A percentile compares a stretch with the other conserved stretches of the same genome.
Conservation (phyloP, 2,113 vertebrate genomes). For the Eptatretus burgeri region DNA sequence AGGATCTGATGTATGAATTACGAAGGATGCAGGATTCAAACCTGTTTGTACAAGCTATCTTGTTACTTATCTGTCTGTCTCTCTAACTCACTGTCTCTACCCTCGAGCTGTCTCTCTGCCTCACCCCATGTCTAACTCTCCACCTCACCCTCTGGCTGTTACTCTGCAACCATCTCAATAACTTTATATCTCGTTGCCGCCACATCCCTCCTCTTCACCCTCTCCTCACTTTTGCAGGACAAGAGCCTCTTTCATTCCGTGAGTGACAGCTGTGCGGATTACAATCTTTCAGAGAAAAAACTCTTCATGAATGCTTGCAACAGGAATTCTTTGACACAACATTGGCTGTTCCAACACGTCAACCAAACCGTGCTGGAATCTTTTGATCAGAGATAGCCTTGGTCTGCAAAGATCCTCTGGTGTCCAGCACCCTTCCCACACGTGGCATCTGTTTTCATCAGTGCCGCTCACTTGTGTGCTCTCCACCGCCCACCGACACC, state of each 20-base stretch:
- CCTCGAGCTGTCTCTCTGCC: too few species aligned
- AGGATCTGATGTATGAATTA: too few species aligned
- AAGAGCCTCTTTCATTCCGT: slow-evolving; percentile 36
- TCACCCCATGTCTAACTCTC: not conserved
- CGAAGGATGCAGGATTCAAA: too few species aligned
- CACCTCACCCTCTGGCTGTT: not conserved
- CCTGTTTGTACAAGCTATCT: too few species aligned
- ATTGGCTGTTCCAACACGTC: slow-evolving; percentile 45
- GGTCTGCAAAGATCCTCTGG: too few species aligned
- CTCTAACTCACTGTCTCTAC: not conserved
- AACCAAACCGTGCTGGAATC: slow-evolving; percentile 34
- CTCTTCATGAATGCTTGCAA: slow-evolving; percentile 45
- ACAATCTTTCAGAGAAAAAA: slow-evolving; percentile 24
- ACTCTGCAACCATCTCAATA: not conserved
- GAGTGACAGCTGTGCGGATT: slow-evolving; percentile 45
- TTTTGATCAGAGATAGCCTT: slow-evolving; percentile 21
- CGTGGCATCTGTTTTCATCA: too few species aligned
- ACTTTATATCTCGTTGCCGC: slow-evolving; percentile 6
- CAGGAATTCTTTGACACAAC: slow-evolving; percentile 28
- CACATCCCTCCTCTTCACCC: slow-evolving; percentile 9
- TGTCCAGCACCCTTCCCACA: too few species aligned
- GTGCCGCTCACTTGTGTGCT: too few species aligned
- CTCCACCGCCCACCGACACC: too few species aligned
- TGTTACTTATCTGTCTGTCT: not conserved
- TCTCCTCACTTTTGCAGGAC: slow-evolving; percentile 25